Base-by-base conservation (phyloP, 2,797 vertebrate genomes). In the Acipenser transmontanus region DNA sequence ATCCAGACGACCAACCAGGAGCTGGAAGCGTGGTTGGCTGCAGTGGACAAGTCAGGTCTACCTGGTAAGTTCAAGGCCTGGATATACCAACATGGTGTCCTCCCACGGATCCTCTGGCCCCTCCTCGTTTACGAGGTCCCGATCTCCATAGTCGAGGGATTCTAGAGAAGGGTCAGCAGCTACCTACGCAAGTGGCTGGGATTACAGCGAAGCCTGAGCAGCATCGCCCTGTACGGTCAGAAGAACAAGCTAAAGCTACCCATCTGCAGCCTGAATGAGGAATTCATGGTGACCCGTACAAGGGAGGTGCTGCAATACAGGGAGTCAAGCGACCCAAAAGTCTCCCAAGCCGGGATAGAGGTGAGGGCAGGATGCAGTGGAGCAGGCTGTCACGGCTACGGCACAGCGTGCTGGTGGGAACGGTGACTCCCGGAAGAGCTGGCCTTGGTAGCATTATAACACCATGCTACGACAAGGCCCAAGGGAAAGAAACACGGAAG, bases 91-190 rank as follows among this genome's bases (percentile, higher is more conserved):
- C 61, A 68, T 17, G 14, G 14, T 17, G 14, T 56, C 49, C 17
- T 63, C 5, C 67, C 67, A n/a, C 62, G 67, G 60, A 68, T 68
- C 3, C 67, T 63, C 47, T 68, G 61, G 67, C 67, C 61, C 34
- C 52, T 66, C n/a, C 63, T 68, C 49, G 12, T 66, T 13, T 61
- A 62, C 13, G 34, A 11, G 57, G 51, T 54, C 7, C 49, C 1
- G 14, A 56, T 66, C 34, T 8, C 47, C 6, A 62, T 13, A 1
- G 47, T 66, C 10, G 14, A 8, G 10, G 50, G 10, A 34, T 48
- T 62, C 2, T 47, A 59, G 7, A 34, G 14, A 12, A 62, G 12
- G 60, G 62, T 62, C 34, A 65, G 8, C 49, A 20, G 17, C 34
- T 57, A 52, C 59, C 56, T 73, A n/a, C 8, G 56, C 12, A 66